A percentile compares a stretch with the other conserved stretches of the same genome.
Evolutionary conservation across 2,888 invertebrate species (phyloP).

Genomic region (Busseola fusca): DNA sequence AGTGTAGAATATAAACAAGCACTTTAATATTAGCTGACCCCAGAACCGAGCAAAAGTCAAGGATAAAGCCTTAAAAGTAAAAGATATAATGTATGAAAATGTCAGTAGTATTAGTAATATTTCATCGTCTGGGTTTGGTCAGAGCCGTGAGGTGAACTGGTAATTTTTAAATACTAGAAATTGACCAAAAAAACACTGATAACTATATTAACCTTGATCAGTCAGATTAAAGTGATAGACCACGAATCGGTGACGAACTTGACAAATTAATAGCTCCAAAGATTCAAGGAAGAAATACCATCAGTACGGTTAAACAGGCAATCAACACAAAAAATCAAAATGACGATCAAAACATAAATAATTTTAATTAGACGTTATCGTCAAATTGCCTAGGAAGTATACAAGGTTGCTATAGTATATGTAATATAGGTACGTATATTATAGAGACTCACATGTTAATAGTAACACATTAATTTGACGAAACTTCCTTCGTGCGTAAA

Average conservation of each 20-base stretch:
- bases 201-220: constrained; percentile 1
- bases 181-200: background rate
- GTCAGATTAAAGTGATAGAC: background rate
- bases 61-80: constrained; percentile 56
- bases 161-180: background rate
- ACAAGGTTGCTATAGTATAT: constrained; percentile 54
- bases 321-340: constrained; percentile 3
- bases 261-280: background rate
- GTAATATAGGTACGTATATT: constrained; percentile 42
- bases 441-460: constrained; percentile 47
- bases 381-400: constrained; percentile 53
- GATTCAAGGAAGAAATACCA: background rate
- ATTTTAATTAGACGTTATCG: constrained; percentile 43
- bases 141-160: constrained; percentile 20
- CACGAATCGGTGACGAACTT: background rate
- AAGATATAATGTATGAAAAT: constrained; percentile 46
- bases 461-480: constrained; percentile 40
- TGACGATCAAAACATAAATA: constrained; percentile 21
- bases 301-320: background rate
- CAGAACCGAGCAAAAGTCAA: constrained; percentile 54
- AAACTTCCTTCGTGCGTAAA: constrained; percentile 49
- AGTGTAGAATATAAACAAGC: constrained; percentile 44
- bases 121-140: constrained; percentile 34
- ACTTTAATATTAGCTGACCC: constrained; percentile 40
- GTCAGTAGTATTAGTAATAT: constrained; percentile 48